Base-by-base conservation (phyloP, 1,140 invertebrate genomes). In the Venturia canescens region DNA sequence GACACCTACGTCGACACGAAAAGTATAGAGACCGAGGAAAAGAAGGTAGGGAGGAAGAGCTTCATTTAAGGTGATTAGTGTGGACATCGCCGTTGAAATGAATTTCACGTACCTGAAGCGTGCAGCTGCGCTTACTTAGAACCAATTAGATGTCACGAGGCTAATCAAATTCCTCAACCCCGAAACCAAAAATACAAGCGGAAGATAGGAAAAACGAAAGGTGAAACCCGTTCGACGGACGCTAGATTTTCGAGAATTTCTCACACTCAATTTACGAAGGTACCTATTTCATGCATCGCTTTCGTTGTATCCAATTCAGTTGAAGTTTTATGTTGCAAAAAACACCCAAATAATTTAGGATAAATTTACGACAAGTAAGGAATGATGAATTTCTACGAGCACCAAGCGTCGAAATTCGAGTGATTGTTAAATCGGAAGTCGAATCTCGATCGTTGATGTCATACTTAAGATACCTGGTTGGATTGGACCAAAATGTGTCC, bases 71-170 rank as follows among this genome's bases (percentile, higher is more conserved):
- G 31, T 77, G 75, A 77, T 77, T 66, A 77, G 75, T 44, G 75
- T 63, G 57, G 75, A 77, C 72, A 77, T 66, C 29, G 21, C 75
- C 75, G 48, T 34, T 60, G 75, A 44, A 77, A 77, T 48, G 75
- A 77, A 77, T 38, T 77, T 63, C 48, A 77, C 75, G 75, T 66
- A 77, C 31, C 75, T 63, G 29, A 29, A 15, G 15, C 9, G n/a
- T 23, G 60, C 21, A 63, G 11, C 23, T 29, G 53, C 21, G 57
- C 60, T 77, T 27, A 66, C 75, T 77, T 66, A 60, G 75, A 26
- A 77, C 57, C 57, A 77, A 77, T 77, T 77, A 77, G 75, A 23
- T 77, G 31, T n/a, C n/a, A 31, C 29, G 34, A 77, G 75, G 66
- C 29, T 66, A 31, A 77, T 77, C 60, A 34, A 63, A 77, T 76